phyloP scores from a whole-genome alignment of 1,140 invertebrate genomes.

The Megalopta genalis region DNA sequence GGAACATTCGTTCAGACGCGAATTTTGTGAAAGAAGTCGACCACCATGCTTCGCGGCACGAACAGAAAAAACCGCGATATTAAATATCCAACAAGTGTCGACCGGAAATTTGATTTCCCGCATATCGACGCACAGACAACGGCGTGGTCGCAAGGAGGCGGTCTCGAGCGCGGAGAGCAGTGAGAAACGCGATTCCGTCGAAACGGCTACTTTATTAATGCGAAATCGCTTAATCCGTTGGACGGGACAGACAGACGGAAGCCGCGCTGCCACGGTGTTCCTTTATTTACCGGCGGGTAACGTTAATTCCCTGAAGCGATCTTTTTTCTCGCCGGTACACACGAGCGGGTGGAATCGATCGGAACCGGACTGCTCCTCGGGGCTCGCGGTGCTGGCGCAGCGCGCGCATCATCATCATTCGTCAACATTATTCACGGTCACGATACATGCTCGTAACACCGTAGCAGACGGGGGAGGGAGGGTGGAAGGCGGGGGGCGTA shows the following conservation, averaged over 20 bases:
- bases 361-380: not conserved
- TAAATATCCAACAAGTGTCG: no score
- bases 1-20: no score
- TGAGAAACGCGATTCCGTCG: not conserved
- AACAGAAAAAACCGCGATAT: no score
- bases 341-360: constrained; percentile 11
- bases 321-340: not conserved
- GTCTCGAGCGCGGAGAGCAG: no score
- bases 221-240: constrained; percentile 19
- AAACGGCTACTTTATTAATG: constrained; percentile 17
- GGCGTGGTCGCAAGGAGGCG: no score
- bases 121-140: no score
- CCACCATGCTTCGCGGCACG: no score
- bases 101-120: no score
- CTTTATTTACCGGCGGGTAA: not conserved
- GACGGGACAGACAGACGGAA: not conserved
- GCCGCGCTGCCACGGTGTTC: not conserved
- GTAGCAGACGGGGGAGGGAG: not conserved
- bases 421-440: constrained; percentile 71
- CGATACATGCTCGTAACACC: constrained; percentile 47
- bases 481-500: not conserved
- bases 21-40: no score
- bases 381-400: not conserved
- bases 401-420: constrained; percentile 59
- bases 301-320: constrained; percentile 10